Evolutionary conservation across 1,140 invertebrate species (phyloP).

Genomic region (Nylanderia fulva): DNA sequence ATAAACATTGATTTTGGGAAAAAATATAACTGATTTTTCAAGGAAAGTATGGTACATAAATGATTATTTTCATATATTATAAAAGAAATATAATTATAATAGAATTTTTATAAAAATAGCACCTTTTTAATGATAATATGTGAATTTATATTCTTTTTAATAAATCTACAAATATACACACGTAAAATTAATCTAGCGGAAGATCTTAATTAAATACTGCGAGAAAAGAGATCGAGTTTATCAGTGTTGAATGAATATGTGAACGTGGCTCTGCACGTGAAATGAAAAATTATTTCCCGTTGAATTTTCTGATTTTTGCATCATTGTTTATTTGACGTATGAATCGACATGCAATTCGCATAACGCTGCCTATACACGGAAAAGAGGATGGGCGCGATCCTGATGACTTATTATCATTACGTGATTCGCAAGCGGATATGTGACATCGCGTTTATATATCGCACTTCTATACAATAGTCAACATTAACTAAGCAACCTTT

Average conservation of each 20-base stretch:
- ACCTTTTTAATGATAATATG: neutral
- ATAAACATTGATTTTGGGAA: neutral
- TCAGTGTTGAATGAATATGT: neutral
- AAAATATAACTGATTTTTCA: neutral
- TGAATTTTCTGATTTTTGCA: neutral
- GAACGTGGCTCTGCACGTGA: conserved; percentile 25
- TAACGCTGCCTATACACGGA: neutral
- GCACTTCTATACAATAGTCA: conserved; percentile 18
- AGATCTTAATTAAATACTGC: conserved; percentile 17
- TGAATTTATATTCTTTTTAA: conserved; percentile 3
- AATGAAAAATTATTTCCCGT: conserved; percentile 21
- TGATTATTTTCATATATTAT: too few species aligned
- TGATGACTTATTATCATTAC: conserved; percentile 39
- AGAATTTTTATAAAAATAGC: conserved; percentile 2
- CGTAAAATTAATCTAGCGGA: conserved; percentile 10
- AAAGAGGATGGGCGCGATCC: neutral
- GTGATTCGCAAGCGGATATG: conserved; percentile 45
- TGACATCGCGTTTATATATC: conserved; percentile 36
- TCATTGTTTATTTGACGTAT: conserved; percentile 20
- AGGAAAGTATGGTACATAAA: too few species aligned
- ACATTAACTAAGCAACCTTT: conserved; percentile 13
- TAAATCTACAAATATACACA: conserved; percentile 12
- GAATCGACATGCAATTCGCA: conserved; percentile 10
- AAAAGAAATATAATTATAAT: too few species aligned
- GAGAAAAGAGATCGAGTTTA: conserved; percentile 20